Percentiles rank a stretch among this genome's conserved stretches.
These are phyloP conservation scores for Pyrocephalus nanus DNA, from an alignment of 2,797 vertebrate genomes.

Conservation along the genomic window DNA sequence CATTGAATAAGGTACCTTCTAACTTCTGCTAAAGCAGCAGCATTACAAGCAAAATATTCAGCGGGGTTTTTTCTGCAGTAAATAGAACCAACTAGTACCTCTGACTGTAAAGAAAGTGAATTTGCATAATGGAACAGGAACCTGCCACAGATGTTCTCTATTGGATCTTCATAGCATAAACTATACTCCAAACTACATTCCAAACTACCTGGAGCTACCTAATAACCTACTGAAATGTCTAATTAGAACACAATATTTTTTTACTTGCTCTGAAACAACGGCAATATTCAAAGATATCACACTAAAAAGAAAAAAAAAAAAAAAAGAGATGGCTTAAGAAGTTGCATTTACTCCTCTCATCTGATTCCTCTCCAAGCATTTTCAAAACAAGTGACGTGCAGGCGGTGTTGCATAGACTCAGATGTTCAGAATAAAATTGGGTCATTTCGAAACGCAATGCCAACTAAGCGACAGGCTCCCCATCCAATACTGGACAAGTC, in stretches of 20 bases:
- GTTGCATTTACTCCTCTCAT: not conserved
- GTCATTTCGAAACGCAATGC: not conserved
- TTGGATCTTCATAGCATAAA: not conserved
- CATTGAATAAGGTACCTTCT: not conserved
- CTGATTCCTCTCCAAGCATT: not conserved
- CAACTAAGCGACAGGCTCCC: not conserved
- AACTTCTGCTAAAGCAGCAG: not conserved
- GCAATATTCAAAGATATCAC: not conserved
- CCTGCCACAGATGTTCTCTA: not conserved
- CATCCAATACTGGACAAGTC: not conserved
- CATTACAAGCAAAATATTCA: not conserved
- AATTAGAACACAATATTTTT: not conserved
- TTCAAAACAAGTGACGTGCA: not conserved
- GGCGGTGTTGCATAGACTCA: fast-evolving
- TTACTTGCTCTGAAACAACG: not conserved
- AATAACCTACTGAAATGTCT: not conserved
- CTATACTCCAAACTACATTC: not conserved
- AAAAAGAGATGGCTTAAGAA: not conserved
- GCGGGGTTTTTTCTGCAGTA: not conserved
- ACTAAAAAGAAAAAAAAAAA: not conserved
- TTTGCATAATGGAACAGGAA: not conserved
- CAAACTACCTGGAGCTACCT: not conserved
- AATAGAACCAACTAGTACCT: not conserved
- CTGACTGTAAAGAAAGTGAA: not conserved
- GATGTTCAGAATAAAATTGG: not conserved